Base-by-base conservation (phyloP, 2,888 invertebrate species). In the Spatulosminthurus flaviceps region DNA sequence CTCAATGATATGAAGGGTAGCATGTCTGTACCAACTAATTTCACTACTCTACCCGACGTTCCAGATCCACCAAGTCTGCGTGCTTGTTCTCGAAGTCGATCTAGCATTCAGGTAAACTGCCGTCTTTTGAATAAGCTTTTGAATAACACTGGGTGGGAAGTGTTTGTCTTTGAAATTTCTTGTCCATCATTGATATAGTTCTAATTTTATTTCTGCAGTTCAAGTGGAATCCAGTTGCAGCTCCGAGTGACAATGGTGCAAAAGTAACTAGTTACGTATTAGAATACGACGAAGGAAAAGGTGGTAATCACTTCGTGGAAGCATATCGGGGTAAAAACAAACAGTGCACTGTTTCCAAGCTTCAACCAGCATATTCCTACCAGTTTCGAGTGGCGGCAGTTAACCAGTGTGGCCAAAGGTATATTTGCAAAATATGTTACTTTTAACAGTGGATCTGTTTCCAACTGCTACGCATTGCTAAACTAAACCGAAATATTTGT, bases 381-480 rank as follows among this genome's bases (percentile, higher is more conserved):
- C 91, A 91, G 81, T 95, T 96, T 89, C 92, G 96, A 75, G 88
- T 96, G 86, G 92, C 94, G 64, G 95, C 95, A 84, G 91, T 93
- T 80, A 96, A 96, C 88, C 92, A 93, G 86, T 90, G 92, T 85
- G 96, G 95, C 19, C 91, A 91, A 87, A 89, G 89, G 90, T 89
- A 85, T 82, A 22, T 41, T 61, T 51, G n/a, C n/a, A n/a, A 64
- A 19, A 64, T 64, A 67, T 67, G 22, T 67, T 26, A 26, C 28
- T 28, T 11, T 67, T 67, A 16, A 67, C 11, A 11, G 26, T 24
- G 64, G 13, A 19, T 26, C 28, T 64, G 16, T 64, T 21, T 19
- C 13, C 64, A 11, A 19, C 13, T 21, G 21, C 21, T 64, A 21
- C 21, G n/a, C 21, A 64, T 64, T n/a, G n/a, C n/a, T n/a, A n/a